Conservation (phyloP, 2,797 vertebrate genomes). For the Zalophus californianus region DNA sequence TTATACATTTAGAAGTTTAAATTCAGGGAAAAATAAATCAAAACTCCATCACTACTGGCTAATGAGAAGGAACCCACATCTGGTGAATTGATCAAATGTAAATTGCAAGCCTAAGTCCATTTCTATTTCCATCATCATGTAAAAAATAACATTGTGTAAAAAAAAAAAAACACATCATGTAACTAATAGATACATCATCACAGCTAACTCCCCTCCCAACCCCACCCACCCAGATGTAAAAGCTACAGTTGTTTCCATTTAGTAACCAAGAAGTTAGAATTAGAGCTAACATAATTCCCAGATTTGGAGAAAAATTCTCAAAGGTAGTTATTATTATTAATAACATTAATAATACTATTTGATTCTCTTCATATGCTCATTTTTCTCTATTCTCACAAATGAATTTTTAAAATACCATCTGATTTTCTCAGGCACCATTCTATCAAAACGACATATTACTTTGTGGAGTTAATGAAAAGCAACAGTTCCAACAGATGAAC, state of each 20-base stretch:
- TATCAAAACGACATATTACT: conserved; percentile 64
- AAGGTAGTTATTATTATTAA: conserved; percentile 67
- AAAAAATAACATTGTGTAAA: neutral
- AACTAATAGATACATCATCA: neutral
- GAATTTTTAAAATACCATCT: conserved; percentile 68
- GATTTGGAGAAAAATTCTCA: conserved; percentile 25
- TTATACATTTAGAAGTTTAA: neutral
- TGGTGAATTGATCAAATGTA: neutral
- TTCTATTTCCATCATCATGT: neutral
- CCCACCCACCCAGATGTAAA: neutral
- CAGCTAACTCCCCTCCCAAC: neutral
- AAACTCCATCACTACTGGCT: neutral
- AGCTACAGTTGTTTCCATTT: neutral
- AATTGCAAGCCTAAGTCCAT: neutral
- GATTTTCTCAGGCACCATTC: conserved; percentile 69
- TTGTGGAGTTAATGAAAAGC: conserved; percentile 71
- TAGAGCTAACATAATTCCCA: neutral
- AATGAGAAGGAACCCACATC: neutral
- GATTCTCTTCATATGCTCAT: conserved; percentile 10
- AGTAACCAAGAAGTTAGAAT: neutral
- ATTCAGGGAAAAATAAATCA: neutral
- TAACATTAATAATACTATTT: conserved; percentile 66
- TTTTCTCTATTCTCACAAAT: conserved; percentile 77
- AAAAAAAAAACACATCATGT: neutral
- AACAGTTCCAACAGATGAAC: conserved; percentile 64